A percentile compares a stretch with the other conserved stretches of the same genome.
These are phyloP conservation scores for Ormia ochracea DNA, from an alignment of 2,888 invertebrate genomes.

Conservation along the genomic window DNA sequence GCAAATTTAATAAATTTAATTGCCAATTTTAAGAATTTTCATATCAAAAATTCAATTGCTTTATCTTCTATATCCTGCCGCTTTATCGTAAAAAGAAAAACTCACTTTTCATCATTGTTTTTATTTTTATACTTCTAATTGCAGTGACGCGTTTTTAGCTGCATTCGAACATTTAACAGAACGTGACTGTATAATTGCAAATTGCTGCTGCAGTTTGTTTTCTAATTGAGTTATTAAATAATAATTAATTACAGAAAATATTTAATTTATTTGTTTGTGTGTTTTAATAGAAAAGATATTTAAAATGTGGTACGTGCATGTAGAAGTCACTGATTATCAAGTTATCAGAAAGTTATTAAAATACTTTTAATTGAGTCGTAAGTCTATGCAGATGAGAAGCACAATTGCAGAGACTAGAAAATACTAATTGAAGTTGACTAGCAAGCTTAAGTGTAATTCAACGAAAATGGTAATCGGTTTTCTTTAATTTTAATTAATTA, in stretches of 20 bases:
- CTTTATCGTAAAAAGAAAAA: neutral
- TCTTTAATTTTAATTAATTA: neutral
- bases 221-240: conserved; percentile 60
- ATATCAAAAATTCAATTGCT: neutral
- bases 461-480: neutral
- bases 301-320: conserved; percentile 36
- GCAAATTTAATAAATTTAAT: too few relatives aligned
- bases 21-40: neutral
- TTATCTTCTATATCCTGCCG: neutral
- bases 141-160: conserved; percentile 14
- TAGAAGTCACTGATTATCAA: conserved; percentile 36
- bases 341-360: conserved; percentile 38
- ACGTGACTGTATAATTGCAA: conserved; percentile 54
- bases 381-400: neutral
- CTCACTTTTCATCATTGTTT: neutral
- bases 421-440: neutral
- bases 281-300: conserved; percentile 45
- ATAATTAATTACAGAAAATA: conserved; percentile 50
- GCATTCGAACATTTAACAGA: conserved; percentile 6
- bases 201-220: conserved; percentile 32
- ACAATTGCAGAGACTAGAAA: neutral
- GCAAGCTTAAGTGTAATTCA: neutral
- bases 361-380: neutral
- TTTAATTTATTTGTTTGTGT: neutral
- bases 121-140: neutral